phyloP scores from a whole-genome alignment of 1,140 invertebrate species.

The Bombus polaris region DNA sequence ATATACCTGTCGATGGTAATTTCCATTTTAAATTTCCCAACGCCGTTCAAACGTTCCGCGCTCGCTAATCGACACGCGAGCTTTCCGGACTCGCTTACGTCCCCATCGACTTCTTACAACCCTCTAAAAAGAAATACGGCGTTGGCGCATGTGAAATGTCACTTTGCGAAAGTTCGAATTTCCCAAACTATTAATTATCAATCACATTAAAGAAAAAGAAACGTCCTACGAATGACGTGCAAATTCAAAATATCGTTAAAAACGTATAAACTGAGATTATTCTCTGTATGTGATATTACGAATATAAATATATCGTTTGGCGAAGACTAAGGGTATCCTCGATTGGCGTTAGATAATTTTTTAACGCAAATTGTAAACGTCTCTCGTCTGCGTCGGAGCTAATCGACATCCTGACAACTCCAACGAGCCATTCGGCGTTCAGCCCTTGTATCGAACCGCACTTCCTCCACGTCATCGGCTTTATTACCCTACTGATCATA shows the following conservation, averaged over 20 bases:
- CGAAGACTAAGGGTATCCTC: too few species aligned
- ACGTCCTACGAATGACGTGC: too few species aligned
- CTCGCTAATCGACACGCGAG: constrained; percentile 23
- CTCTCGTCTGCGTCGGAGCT: background rate
- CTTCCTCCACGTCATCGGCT: constrained; percentile 20
- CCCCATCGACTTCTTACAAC: too few species aligned
- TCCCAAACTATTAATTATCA: too few species aligned
- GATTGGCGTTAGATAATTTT: too few species aligned
- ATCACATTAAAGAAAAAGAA: background rate
- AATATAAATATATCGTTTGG: too few species aligned
- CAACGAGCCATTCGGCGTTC: constrained; percentile 23
- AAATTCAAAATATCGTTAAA: too few species aligned
- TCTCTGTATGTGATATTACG: too few species aligned
- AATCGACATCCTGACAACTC: constrained; percentile 28
- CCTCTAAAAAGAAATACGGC: background rate
- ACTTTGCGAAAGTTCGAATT: background rate
- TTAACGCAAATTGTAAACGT: too few species aligned
- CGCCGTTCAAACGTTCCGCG: background rate
- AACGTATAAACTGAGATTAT: too few species aligned
- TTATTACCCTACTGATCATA: constrained; percentile 59
- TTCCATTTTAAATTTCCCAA: constrained; percentile 31
- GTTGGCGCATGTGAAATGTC: background rate
- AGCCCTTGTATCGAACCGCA: background rate
- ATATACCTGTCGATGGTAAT: constrained; percentile 23
- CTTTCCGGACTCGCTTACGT: background rate